Base-by-base conservation (phyloP, 2,113 vertebrate genomes). In the Hippocampus guttulatus region DNA sequence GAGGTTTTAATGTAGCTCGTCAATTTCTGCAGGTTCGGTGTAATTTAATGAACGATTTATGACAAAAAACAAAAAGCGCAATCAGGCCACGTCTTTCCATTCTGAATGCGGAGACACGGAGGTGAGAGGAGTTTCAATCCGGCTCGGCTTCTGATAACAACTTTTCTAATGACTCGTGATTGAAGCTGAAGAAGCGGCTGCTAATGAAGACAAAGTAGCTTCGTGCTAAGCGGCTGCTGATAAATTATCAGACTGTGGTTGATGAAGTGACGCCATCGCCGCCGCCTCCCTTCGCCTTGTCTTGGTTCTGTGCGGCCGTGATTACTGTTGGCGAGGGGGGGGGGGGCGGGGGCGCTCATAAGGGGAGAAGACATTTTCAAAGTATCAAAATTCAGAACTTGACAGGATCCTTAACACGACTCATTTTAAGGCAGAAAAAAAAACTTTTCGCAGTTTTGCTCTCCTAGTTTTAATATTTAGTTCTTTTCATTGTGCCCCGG, bases 181-280 rank as follows among this genome's bases (percentile, higher is more conserved):
- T 69, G 77, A 81, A 84, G 70, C 57, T 60, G 77, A 81, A 81
- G 68, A 78, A 78, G 75, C 52, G 11, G 38, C 62, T 8, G 67
- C 77, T 88, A 90, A 90, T 89, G 88, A 88, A 88, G 89, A 88
- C 76, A 82, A 88, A 89, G 84, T 77, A 73, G 81, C 60, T 15
- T 77, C 77, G 18, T 2, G 20, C 75, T 82, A 80, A 89, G 79
- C 83, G 88, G 89, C 89, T 80, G 84, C 80, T 83, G 88, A 90
- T 85, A 82, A 85, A 85, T 87, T 80, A 87, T 86, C 80, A 85
- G 88, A 86, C 81, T 77, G 81, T 79, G 77, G 74, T 71, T 87
- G 85, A 84, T 78, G 80, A 74, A 80, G 77, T 67, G 77, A 78
- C 77, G 81, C 76, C 74, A 67, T 60, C 18, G 61, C 69, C 15